Base-by-base conservation (phyloP, 2,888 invertebrate genomes). In the Drosophila testacea region DNA sequence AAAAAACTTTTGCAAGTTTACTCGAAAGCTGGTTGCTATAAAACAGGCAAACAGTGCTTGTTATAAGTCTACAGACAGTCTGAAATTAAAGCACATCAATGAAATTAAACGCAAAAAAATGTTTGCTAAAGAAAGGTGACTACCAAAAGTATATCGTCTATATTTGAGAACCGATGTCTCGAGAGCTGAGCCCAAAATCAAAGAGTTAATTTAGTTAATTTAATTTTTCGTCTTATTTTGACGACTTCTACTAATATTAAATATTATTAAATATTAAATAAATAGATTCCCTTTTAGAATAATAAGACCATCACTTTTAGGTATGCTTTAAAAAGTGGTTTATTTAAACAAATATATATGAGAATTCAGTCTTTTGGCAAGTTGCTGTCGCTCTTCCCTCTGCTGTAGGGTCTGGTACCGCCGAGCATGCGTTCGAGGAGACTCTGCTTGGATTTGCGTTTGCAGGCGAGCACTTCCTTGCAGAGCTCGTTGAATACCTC, bases 361-460 rank as follows among this genome's bases (percentile, higher is more conserved):
- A 80, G 47, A 68, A 75, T 61, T 93, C 93, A 96, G 92, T 97
- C 97, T 93, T 97, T 97, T 9, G 97, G 97, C 79, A 97, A 93
- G 34, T 97, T 96, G 90, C 96, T 97, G 90, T 97, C 97, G 92
- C 97, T 97, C 92, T 97, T 97, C 50, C 97, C 97, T 66, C 97
- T 94, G 13, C 95, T 96, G 92, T 97, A 97, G 51, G 96, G 95
- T 9, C 94, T 92, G 70, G 95, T 95, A 28, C 95, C 95, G 36
- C 97, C 97, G 50, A 97, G 93, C 96, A 97, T 97, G 67, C 97
- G 93, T 89, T 96, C 96, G 39, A 97, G 92, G 4, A 97, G 92
- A 54, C 97, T 97, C 90, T 97, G 97, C 91, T 97, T 98, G 81
- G 96, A 96, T 90, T 97, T 95, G 80, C 97, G 94, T 83, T 97